Evolutionary conservation across 1,140 invertebrate species (phyloP).

Genomic region (Ephestia elutella): DNA sequence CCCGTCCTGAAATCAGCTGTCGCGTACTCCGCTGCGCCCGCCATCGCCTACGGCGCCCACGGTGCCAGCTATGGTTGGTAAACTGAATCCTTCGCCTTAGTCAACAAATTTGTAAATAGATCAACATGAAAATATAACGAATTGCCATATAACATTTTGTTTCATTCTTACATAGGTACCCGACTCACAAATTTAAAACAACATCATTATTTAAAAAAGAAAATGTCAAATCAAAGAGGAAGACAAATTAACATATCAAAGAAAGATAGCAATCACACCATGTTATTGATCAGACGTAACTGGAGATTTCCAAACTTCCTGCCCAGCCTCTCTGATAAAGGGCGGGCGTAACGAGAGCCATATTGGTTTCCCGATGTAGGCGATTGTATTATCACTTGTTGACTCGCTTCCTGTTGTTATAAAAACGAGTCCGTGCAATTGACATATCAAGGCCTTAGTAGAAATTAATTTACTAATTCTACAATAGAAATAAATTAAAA

Average conservation of each 20-base stretch:
- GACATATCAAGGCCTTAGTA: neutral
- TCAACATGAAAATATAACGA: neutral
- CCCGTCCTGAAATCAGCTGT: constrained; percentile 9
- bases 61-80: constrained; percentile 10
- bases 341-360: constrained; percentile 3
- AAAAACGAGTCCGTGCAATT: neutral
- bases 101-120: constrained; percentile 3
- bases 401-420: neutral
- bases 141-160: neutral
- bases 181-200: neutral
- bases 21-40: constrained; percentile 6
- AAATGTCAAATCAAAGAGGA: neutral
- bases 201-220: neutral
- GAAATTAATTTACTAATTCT: no score
- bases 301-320: constrained; percentile 2
- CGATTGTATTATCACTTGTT: neutral
- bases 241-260: constrained; percentile 2
- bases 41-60: constrained; percentile 2
- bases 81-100: neutral
- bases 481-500: no score
- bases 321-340: neutral
- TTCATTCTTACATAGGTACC: neutral
- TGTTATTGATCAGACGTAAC: neutral
- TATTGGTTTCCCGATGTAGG: constrained; percentile 3
- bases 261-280: constrained; percentile 1